Conservation (phyloP, 2,888 invertebrate genomes). For the Xanthia togata region DNA sequence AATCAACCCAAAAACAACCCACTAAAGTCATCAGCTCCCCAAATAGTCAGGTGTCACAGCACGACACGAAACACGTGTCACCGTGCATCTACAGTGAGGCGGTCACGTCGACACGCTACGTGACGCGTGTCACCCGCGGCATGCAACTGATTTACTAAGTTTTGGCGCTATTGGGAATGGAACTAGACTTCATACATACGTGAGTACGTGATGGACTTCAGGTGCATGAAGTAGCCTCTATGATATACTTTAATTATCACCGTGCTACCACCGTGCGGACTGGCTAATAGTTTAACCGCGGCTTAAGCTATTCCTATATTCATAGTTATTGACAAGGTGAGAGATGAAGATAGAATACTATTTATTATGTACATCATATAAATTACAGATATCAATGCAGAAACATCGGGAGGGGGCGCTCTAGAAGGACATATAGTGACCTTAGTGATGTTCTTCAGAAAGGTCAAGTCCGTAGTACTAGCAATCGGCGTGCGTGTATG, state of each 20-base stretch:
- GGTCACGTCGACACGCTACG: slow-evolving; percentile 35
- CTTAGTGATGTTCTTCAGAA: too few relatives aligned
- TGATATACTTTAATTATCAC: neutral
- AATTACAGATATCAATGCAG: too few relatives aligned
- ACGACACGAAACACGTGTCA: slow-evolving; percentile 20
- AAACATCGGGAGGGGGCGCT: too few relatives aligned
- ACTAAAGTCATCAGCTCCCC: neutral
- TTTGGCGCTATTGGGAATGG: slow-evolving; percentile 25
- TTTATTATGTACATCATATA: too few relatives aligned
- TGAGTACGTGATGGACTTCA: neutral
- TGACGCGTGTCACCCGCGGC: slow-evolving; percentile 22
- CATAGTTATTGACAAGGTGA: too few relatives aligned
- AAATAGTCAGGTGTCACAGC: slow-evolving; percentile 14
- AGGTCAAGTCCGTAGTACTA: too few relatives aligned
- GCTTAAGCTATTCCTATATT: too few relatives aligned
- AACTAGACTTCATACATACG: slow-evolving; percentile 3
- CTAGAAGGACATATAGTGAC: too few relatives aligned
- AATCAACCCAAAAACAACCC: slow-evolving; percentile 1
- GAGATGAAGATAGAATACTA: too few relatives aligned
- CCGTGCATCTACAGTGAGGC: slow-evolving; percentile 22
- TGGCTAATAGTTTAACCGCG: neutral
- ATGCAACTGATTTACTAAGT: slow-evolving; percentile 46
- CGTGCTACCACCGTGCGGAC: too few relatives aligned
- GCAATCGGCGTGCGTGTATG: too few relatives aligned
- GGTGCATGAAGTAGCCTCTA: neutral